Base-by-base conservation (phyloP, 2,888 invertebrate genomes). In the Aspidapion aeneum region DNA sequence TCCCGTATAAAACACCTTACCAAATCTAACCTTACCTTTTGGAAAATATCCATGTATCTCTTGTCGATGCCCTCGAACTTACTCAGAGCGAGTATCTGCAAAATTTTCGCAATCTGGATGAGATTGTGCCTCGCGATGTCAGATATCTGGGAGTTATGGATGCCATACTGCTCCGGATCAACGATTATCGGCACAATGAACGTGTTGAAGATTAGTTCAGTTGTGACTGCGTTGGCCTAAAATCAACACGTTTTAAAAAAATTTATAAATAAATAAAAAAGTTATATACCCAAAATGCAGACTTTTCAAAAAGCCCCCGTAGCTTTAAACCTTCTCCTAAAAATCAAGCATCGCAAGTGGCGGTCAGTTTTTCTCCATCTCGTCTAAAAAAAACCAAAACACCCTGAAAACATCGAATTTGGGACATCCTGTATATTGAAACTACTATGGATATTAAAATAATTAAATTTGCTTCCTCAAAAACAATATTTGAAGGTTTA, bases 151-250 rank as follows among this genome's bases (percentile, higher is more conserved):
- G 93, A 90, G 75, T 97, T 97, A 1, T 92, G 92, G 60, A 98
- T 91, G 17, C 97, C 98, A 79, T 95, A 91, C 1, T 94, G 91
- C 78, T 98, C 98, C 0, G 98, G 98, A 82, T 95, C 95, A 57
- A 96, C 91, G 61, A 99, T 93, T 0, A 97, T 98, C 1, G 97
- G 97, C 75, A 98, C 98, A 64, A 99, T 91, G 77, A 97, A 96
- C 77, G 93, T 87, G 9, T 93, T 93, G 77, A 98, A 91, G 21
- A 98, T 91, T 63, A 99, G 83, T 76, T 99, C 98, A 0, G 94
- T 93, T 76, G 95, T 93, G 71, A 98, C 90, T 62, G 83, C 83
- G 51, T 83, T 82, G 57, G 83, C 81, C 77, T 78, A 63, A 22
- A 74, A n/a, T 67, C 60, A 63, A 66, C 52, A 75, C 75, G 65